A percentile compares a stretch with the other conserved stretches of the same genome.
Evolutionary conservation across 2,888 invertebrate genomes (phyloP).

Genomic region (Chymomyza procnemis): DNA sequence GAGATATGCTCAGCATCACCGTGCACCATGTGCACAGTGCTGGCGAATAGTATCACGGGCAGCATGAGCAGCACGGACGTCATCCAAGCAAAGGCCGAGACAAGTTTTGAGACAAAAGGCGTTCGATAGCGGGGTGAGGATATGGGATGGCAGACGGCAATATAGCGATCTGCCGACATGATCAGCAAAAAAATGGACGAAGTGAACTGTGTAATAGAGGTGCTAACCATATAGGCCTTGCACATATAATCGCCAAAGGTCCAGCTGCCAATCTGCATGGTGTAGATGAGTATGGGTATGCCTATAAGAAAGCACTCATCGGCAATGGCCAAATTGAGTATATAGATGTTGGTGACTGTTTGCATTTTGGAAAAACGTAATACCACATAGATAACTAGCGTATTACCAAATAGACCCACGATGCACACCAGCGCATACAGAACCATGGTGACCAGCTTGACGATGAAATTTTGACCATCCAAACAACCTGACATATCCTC

Average conservation of each 20-base stretch:
- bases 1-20: constrained; percentile 81
- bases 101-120: constrained; percentile 90
- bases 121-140: constrained; percentile 91
- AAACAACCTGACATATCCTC: constrained; percentile 76
- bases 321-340: constrained; percentile 94
- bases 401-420: constrained; percentile 92
- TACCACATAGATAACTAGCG: constrained; percentile 93
- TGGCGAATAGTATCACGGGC: constrained; percentile 92
- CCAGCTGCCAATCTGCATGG: constrained; percentile 88
- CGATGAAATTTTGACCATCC: constrained; percentile 80
- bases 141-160: constrained; percentile 96
- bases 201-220: constrained; percentile 95
- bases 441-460: constrained; percentile 83
- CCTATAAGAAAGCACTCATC: constrained; percentile 95
- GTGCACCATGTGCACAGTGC: constrained; percentile 82
- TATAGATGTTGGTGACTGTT: constrained; percentile 96
- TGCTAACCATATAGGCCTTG: constrained; percentile 93
- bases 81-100: constrained; percentile 91
- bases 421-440: constrained; percentile 91
- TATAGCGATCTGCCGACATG: constrained; percentile 95
- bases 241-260: constrained; percentile 92
- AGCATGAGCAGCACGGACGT: constrained; percentile 92
- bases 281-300: constrained; percentile 92
- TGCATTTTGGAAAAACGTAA: constrained; percentile 95
- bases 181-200: constrained; percentile 94